Conservation (phyloP, 1,140 invertebrate species). For the Oppia nitens region DNA sequence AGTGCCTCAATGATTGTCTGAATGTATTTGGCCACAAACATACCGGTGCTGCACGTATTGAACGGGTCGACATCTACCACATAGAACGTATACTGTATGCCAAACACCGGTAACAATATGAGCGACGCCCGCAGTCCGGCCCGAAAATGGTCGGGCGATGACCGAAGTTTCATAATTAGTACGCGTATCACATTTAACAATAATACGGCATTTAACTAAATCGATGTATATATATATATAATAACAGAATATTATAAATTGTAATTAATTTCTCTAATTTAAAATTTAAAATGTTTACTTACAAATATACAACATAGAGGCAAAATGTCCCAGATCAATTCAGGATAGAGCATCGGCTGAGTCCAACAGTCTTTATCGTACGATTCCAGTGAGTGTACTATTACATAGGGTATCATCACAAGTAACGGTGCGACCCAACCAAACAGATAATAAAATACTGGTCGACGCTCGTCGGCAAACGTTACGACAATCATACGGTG, state of each 20-base stretch:
- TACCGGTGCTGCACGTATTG: background rate
- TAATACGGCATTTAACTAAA: background rate
- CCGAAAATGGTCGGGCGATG: background rate
- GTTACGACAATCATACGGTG: slow-evolving; percentile 36
- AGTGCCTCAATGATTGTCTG: background rate
- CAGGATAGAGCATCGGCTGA: background rate
- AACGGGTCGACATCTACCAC: background rate
- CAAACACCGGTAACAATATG: slow-evolving; percentile 1
- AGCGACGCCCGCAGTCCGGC: background rate
- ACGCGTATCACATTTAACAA: background rate
- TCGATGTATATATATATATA: too few relatives aligned
- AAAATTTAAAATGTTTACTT: background rate
- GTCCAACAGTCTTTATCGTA: slow-evolving; percentile 3
- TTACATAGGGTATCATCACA: background rate
- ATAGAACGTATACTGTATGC: background rate
- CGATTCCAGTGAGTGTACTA: background rate
- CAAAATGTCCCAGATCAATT: background rate
- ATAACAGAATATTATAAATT: background rate
- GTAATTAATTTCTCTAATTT: background rate
- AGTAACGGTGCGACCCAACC: background rate
- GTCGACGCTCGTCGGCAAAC: too few relatives aligned
- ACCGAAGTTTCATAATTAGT: background rate
- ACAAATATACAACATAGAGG: background rate
- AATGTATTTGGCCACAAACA: background rate
- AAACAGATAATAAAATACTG: background rate